phyloP scores from a whole-genome alignment of 2,888 invertebrate genomes.

The Cacoxenus indagator region DNA sequence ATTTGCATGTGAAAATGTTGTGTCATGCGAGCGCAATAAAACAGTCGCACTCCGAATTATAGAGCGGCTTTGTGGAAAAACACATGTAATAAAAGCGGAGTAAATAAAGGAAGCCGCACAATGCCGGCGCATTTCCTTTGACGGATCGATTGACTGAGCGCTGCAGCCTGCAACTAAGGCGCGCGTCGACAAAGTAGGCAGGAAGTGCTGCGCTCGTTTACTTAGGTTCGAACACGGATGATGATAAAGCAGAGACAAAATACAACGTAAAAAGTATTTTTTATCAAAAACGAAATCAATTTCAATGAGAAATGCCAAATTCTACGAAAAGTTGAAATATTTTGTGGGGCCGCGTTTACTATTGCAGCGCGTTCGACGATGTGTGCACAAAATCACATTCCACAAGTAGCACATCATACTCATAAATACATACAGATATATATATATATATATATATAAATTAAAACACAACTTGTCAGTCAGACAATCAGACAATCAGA shows the following conservation, averaged over 20 bases:
- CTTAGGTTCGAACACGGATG: background rate
- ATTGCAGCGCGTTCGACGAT: background rate
- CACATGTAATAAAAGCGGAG: constrained; percentile 1
- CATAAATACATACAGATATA: too few relatives aligned
- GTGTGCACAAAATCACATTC: background rate
- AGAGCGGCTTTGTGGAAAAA: background rate
- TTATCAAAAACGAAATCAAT: background rate
- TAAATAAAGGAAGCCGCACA: background rate
- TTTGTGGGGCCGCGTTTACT: background rate
- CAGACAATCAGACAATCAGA: background rate
- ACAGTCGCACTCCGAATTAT: background rate
- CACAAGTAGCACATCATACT: background rate
- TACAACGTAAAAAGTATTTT: background rate
- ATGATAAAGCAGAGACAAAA: background rate
- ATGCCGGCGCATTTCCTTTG: background rate
- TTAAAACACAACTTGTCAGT: constrained; percentile 3
- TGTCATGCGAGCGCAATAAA: background rate
- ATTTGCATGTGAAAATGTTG: constrained; percentile 3
- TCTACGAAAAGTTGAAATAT: background rate
- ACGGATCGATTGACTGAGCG: background rate
- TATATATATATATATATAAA: background rate
- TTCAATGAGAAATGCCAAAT: background rate
- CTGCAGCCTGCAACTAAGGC: background rate
- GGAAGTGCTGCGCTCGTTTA: background rate
- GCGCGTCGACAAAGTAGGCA: constrained; percentile 2